Base-by-base conservation (phyloP, 2,888 invertebrate genomes). In the Pomacea canaliculata region DNA sequence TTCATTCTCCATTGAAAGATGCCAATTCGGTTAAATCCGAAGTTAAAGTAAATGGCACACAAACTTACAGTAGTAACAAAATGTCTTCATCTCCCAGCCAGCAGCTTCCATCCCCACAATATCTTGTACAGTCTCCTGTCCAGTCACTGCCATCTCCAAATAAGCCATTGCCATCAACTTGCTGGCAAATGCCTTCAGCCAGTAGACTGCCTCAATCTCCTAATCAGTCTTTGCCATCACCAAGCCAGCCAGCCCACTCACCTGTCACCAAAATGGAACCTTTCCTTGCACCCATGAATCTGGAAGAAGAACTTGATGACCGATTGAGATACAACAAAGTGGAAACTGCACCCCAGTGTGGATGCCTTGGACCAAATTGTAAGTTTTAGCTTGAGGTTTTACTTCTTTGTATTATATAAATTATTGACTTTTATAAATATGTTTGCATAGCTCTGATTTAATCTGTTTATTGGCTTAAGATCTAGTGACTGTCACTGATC, bases 291-390 rank as follows among this genome's bases (percentile, higher is more conserved):
- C 56, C 48, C 63, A 66, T 48, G 70, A 66, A 59, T 12, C 71
- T 67, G 8, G 79, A 83, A 69, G 80, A 82, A 18, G 84, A 85
- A 19, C 91, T 89, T 83, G 90, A 93, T 83, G 92, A 92, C 80
- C 92, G 93, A 82, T 88, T 93, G 81, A 93, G 93, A 89, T 94
- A 93, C 87, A 95, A 94, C 90, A 93, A 93, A 51, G 93, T 95
- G 73, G 96, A 96, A 92, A 18, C 49, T 12, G 95, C 96, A 79
- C 96, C 97, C n/a, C 94, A 94, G 86, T 97, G 97, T 92, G 94
- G 94, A 90, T 97, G 97, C 92, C 95, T 96, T 91, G 96, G 96
- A 27, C 83, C 84, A 88, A 95, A 95, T 91, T 92, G 93, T 93
- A 90, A 92, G 92, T 85, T 37, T 5, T 37, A 37, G 37, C 37